These are phyloP conservation scores for Megalopta genalis DNA, from an alignment of 1,140 invertebrate species.

Conservation along the genomic window DNA sequence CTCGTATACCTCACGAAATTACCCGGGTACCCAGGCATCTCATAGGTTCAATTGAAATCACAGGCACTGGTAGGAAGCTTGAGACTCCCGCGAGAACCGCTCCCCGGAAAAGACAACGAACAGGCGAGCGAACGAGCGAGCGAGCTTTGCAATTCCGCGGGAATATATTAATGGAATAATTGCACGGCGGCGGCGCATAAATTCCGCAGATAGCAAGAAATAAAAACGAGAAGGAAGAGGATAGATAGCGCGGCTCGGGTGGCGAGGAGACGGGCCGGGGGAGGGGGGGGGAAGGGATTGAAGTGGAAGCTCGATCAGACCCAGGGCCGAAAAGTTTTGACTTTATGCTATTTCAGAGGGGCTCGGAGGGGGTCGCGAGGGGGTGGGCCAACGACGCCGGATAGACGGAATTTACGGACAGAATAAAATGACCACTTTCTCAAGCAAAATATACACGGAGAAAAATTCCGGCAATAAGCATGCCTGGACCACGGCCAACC, in stretches of 20 bases:
- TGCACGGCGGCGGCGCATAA: background rate
- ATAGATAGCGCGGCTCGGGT: background rate
- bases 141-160: no score
- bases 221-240: background rate
- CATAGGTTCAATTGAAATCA: no score
- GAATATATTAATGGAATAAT: no score
- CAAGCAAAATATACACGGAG: constrained; percentile 47
- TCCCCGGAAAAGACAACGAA: no score
- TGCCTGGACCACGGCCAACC: constrained; percentile 53
- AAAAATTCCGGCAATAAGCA: constrained; percentile 64
- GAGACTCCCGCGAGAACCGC: no score
- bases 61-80: no score
- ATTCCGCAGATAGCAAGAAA: background rate
- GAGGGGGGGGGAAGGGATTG: background rate
- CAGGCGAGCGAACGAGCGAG: no score
- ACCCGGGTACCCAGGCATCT: no score
- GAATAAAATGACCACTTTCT: constrained; percentile 58
- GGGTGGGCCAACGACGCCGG: constrained; percentile 3
- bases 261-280: background rate
- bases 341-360: constrained; percentile 20
- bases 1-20: no score
- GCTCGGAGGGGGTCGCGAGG: background rate
- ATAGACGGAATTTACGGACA: constrained; percentile 56
- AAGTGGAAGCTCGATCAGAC: constrained; percentile 14
- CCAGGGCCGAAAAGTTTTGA: constrained; percentile 30